A percentile compares a stretch with the other conserved stretches of the same genome.
These are phyloP conservation scores for Oligia strigilis DNA, from an alignment of 2,888 invertebrate genomes.

Conservation along the genomic window DNA sequence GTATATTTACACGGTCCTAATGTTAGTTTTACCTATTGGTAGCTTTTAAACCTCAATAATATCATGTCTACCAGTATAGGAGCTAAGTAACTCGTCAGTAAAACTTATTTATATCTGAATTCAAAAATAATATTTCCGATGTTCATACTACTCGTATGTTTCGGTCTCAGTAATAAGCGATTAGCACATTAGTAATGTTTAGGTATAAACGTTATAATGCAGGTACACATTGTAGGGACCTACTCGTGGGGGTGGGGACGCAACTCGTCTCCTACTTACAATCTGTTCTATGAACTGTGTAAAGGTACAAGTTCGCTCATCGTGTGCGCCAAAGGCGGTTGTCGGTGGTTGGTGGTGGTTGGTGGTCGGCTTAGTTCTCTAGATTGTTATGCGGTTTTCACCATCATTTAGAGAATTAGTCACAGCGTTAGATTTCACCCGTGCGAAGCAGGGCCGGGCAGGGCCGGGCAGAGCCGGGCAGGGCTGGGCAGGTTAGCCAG, in stretches of 20 bases:
- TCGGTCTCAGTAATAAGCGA: not conserved
- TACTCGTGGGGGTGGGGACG: not conserved
- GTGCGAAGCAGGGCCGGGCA: not conserved
- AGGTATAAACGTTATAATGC: not conserved
- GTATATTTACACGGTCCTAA: not conserved
- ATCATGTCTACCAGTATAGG: not conserved
- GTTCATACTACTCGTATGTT: not conserved
- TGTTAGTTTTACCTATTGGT: not conserved
- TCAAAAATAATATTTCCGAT: too few species aligned
- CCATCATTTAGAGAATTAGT: too few species aligned
- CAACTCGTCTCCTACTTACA: too few species aligned
- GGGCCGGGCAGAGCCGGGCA: too few species aligned
- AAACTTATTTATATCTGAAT: too few species aligned
- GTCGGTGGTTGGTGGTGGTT: too few species aligned
- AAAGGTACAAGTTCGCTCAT: too few species aligned
- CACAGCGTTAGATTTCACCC: too few species aligned
- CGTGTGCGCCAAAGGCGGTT: too few species aligned
- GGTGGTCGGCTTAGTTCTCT: too few species aligned
- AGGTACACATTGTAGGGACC: not conserved
- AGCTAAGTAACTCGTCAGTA: not conserved
- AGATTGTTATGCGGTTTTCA: too few species aligned
- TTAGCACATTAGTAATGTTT: not conserved
- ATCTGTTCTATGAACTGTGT: too few species aligned
- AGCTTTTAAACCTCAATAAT: not conserved
- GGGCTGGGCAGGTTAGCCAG: not conserved